Percentiles rank a stretch among this genome's conserved stretches.
Evolutionary conservation across 2,113 vertebrate species (phyloP).

Genomic region (Pollachius pollachius): DNA sequence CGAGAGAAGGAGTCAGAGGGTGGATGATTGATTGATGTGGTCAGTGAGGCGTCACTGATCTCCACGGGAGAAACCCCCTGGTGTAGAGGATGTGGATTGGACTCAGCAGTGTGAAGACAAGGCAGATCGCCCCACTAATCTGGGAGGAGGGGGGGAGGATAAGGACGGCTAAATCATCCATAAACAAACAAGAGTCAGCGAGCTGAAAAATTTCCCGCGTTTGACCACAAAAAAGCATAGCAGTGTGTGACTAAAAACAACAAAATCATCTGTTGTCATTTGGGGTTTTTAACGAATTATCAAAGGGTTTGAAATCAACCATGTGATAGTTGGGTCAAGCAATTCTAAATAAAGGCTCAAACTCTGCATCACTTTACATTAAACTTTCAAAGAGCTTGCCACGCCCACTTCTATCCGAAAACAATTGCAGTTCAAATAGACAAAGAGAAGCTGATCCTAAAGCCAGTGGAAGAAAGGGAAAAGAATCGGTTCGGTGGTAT

Average conservation of each 20-base stretch:
- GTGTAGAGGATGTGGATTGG: conserved; percentile 56
- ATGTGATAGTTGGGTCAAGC: too few species aligned
- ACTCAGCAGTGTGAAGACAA: conserved; percentile 53
- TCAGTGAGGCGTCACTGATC: conserved; percentile 74
- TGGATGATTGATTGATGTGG: conserved; percentile 77
- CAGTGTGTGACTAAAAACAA: too few species aligned
- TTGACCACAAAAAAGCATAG: too few species aligned
- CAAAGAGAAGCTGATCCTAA: conserved; percentile 17
- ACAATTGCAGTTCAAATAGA: conserved; percentile 10
- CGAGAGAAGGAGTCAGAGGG: conserved; percentile 55
- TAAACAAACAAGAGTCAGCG: conserved; percentile 27
- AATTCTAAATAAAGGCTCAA: too few species aligned
- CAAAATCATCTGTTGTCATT: too few species aligned
- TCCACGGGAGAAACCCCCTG: conserved; percentile 53
- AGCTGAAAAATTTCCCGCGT: too few species aligned
- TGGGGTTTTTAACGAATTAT: too few species aligned
- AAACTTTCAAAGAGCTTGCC: too few species aligned
- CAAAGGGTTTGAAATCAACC: too few species aligned
- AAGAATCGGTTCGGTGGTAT: too few species aligned
- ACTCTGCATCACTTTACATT: too few species aligned
- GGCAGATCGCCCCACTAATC: conserved; percentile 43
- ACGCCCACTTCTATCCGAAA: not conserved
- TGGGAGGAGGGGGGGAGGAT: conserved; percentile 40
- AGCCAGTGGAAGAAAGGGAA: not conserved
- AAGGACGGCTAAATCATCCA: conserved; percentile 30